Conservation (phyloP, 2,888 invertebrate species). For the Hesperia comma region DNA sequence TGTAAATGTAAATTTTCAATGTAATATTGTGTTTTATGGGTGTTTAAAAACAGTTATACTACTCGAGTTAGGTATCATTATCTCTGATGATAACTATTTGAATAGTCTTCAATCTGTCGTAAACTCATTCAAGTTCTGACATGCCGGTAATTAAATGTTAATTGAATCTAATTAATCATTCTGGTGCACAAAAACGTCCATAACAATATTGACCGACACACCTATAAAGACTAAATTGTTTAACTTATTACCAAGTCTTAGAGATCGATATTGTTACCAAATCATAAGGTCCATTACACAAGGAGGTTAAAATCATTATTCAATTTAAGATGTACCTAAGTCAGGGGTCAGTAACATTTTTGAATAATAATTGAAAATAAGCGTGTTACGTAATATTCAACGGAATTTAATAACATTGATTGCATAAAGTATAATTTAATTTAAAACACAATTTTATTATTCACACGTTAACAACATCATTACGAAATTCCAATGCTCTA, state of each 20-base stretch:
- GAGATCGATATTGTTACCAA: neutral
- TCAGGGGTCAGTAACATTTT: slow-evolving; percentile 1
- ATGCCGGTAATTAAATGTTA: neutral
- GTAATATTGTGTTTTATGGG: too few relatives aligned
- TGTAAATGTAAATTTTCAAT: too few relatives aligned
- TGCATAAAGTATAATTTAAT: too few relatives aligned
- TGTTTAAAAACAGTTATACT: too few relatives aligned
- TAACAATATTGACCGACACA: neutral
- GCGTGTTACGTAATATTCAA: too few relatives aligned
- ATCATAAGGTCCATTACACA: slow-evolving; percentile 1
- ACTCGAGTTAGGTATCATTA: too few relatives aligned
- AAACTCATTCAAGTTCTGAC: neutral
- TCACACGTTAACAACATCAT: too few relatives aligned
- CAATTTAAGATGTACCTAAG: neutral
- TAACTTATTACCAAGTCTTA: neutral
- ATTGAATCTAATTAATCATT: neutral
- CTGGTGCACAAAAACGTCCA: neutral
- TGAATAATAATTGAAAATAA: too few relatives aligned
- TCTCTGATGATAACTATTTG: neutral
- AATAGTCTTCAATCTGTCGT: neutral
- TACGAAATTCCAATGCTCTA: too few relatives aligned
- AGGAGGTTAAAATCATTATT: slow-evolving; percentile 9
- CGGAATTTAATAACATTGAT: too few relatives aligned
- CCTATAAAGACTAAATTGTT: neutral
- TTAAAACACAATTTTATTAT: too few relatives aligned